These are phyloP conservation scores for Paracentrotus lividus DNA, from an alignment of 53 echinoderm and acorn worm genomes.

Conservation along the genomic window DNA sequence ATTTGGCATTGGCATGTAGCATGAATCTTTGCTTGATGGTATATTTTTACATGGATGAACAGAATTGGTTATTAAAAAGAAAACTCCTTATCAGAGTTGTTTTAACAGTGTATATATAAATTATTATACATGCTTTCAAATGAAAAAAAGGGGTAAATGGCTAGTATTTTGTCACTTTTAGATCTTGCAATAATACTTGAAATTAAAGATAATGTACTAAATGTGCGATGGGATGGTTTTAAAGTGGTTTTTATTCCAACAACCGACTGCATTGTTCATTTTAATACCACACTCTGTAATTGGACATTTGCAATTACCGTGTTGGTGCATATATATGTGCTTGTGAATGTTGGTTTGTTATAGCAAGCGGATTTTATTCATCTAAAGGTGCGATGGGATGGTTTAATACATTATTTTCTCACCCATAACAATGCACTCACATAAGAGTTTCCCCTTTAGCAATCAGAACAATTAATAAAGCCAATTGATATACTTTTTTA, in stretches of 20 bases:
- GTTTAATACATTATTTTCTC: not conserved
- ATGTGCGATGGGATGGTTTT: not conserved
- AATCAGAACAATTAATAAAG: no score
- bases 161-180: no score
- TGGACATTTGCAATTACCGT: not conserved
- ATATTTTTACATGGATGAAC: not conserved
- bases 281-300: not conserved
- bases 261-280: not conserved
- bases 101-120: no score
- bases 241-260: not conserved
- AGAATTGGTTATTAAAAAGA: not conserved
- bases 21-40: not conserved
- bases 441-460: not conserved
- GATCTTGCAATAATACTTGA: not conserved
- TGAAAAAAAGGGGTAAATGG: not conserved
- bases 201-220: not conserved
- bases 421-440: not conserved
- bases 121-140: not conserved
- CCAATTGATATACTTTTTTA: no score
- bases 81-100: not conserved
- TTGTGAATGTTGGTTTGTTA: no score
- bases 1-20: conserved; percentile 1
- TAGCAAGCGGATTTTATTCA: not conserved
- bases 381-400: not conserved
- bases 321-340: not conserved